Conservation (phyloP, 1,140 invertebrate species). For the Lucilia sericata region DNA sequence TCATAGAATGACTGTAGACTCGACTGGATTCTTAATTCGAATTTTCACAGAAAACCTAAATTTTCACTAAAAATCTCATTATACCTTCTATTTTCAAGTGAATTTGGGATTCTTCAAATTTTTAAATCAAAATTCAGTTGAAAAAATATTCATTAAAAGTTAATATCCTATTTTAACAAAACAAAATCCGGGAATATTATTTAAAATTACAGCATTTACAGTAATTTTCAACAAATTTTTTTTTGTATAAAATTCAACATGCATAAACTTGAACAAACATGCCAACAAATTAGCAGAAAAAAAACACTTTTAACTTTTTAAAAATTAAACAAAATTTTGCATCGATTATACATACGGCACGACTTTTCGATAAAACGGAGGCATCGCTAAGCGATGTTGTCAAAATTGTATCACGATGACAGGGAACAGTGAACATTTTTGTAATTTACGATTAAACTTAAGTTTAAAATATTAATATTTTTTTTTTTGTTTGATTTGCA, state of each 20-base stretch:
- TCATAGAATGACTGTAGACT: too few relatives aligned
- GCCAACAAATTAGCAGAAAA: background rate
- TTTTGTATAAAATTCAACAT: background rate
- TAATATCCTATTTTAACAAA: too few relatives aligned
- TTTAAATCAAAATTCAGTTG: too few relatives aligned
- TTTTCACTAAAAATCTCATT: too few relatives aligned
- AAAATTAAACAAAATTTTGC: background rate
- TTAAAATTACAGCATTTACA: too few relatives aligned
- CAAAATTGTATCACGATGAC: constrained; percentile 65
- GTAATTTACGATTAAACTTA: background rate
- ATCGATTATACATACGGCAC: constrained; percentile 59
- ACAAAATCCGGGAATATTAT: too few relatives aligned
- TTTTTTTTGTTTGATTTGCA: background rate
- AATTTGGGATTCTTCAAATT: too few relatives aligned
- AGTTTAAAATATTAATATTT: background rate
- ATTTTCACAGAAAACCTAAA: too few relatives aligned
- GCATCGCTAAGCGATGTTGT: constrained; percentile 66
- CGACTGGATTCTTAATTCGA: too few relatives aligned
- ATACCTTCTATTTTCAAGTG: too few relatives aligned
- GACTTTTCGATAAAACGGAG: constrained; percentile 62
- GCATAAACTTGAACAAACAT: background rate
- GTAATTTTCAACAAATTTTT: too few relatives aligned
- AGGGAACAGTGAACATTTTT: constrained; percentile 66
- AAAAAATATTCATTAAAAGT: too few relatives aligned
- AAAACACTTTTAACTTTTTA: background rate